Base-by-base conservation (phyloP, 2,797 vertebrate genomes). In the Phoxinus dragarum region DNA sequence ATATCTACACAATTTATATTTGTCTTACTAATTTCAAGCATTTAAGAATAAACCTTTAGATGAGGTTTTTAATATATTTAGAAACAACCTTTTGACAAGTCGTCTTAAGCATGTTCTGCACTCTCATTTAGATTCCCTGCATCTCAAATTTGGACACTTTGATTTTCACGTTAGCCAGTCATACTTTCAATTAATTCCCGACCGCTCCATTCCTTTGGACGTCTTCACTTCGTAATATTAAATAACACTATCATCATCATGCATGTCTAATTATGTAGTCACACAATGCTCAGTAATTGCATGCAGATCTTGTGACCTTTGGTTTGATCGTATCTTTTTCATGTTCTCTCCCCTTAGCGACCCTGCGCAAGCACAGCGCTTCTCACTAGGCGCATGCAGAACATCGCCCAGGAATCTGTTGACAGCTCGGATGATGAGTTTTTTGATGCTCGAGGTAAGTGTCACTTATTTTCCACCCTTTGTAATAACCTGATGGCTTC, bases 351-450 rank as follows among this genome's bases (percentile, higher is more conserved):
- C 47, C 47, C 74, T 14, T 92, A 99, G 98, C 94, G 90, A 93
- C 94, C 44, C 90, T 92, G 0, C 90, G 94, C 87, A 96, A 93
- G 81, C 95, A 95, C 89, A 96, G 96, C 85, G 91, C 95, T 56
- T 72, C 96, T 87, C 96, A 96, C 86, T 97, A n/a, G 97, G 97
- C 96, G 96, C 89, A 92, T 97, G 94, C 97, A 96, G 93, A 96
- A 96, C 36, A 95, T 97, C 84, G 95, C 97, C 42, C 95, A 96
- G 8, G 97, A 99, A 90, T 98, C 98, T 0, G 97, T 98, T 17
- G 98, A 98, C 91, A 99, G 98, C 94, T 99, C 98, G 0, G 98
- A 99, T 84, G 98, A 99, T 88, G 98, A 99, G 93, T 99, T 99
- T 94, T 99, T 99, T 23, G 98, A 99, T 86, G 98, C 98, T 0